Base-by-base conservation (phyloP, 2,113 vertebrate species). In the Pan troglodytes region DNA sequence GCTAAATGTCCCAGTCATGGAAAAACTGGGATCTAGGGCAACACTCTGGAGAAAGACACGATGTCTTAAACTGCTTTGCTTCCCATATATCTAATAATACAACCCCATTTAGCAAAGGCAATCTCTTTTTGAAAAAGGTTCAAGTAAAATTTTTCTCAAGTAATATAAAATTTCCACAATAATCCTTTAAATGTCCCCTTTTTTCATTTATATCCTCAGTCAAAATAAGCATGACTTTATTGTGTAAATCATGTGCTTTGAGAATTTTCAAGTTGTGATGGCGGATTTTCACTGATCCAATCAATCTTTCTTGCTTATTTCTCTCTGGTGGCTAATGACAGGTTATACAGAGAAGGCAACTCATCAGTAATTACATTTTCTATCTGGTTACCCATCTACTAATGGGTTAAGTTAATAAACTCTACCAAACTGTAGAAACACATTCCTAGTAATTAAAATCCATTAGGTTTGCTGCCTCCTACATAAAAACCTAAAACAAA, bases 361-460 rank as follows among this genome's bases (percentile, higher is more conserved):
- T 90, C 55, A 81, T 45, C 3, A 32, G 30, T 22, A 92, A 38
- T 84, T 90, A 95, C 14, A 25, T 50, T 43, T 82, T 23, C 57
- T 85, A 75, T 88, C 80, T 93, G 11, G 40, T 50, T 76, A 68
- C 22, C 45, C 40, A 90, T 84, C 83, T 92, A 20, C n/a, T 90
- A 83, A 93, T 84, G 38, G 50, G 30, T 50, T 94, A 88, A 38
- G 35, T 45, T 94, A 90, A 73, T 84, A 79, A 84, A 72, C 18
- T 43, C 48, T 72, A 76, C 10, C 67, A 80, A 96, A 92, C 23
- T 64, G 12, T 68, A 75, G 52, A 93, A 97, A 88, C n/a, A 90
- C 25, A 97, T 93, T 81, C 52, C 12, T 52, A 93, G 43, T 30
- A 83, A 93, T 93, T 96, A 93, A 91, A 92, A 81, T 81, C 30